Evolutionary conservation across 2,888 invertebrate genomes (phyloP).

Genomic region (Pseudanteris insignis): DNA sequence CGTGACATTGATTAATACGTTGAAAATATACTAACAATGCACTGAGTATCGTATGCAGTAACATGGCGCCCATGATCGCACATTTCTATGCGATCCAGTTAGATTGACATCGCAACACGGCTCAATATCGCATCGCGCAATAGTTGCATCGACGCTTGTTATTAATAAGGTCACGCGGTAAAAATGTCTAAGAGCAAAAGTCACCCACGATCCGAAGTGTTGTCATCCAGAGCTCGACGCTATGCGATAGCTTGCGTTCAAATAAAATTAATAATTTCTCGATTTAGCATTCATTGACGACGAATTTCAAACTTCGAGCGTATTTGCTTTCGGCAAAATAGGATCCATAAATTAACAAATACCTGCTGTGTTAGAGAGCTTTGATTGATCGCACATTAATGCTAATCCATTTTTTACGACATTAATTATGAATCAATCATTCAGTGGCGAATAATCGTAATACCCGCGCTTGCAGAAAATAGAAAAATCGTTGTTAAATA

Average conservation of each 20-base stretch:
- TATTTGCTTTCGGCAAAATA: too few relatives aligned
- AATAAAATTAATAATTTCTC: too few relatives aligned
- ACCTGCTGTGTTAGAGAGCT: too few relatives aligned
- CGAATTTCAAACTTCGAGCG: too few relatives aligned
- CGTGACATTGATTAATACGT: constrained; percentile 38
- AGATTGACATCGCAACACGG: constrained; percentile 37
- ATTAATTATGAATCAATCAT: constrained; percentile 34
- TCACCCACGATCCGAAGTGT: constrained; percentile 40
- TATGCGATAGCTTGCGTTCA: too few relatives aligned
- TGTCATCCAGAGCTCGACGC: constrained; percentile 28
- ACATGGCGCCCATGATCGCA: constrained; percentile 29
- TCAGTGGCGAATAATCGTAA: constrained; percentile 16
- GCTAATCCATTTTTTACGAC: constrained; percentile 23
- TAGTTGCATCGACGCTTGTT: constrained; percentile 37
- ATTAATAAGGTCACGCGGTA: constrained; percentile 42
- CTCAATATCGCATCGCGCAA: constrained; percentile 43
- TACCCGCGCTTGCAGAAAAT: constrained; percentile 21
- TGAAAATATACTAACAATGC: constrained; percentile 33
- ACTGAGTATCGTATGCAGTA: constrained; percentile 19
- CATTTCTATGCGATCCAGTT: constrained; percentile 40
- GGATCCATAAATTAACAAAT: too few relatives aligned
- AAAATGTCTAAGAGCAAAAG: constrained; percentile 43
- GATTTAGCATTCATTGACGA: too few relatives aligned
- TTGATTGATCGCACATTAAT: constrained; percentile 12
- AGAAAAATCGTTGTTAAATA: constrained; percentile 19